Evolutionary conservation across 2,797 vertebrate genomes (phyloP).

Genomic region (Rhynchotus rufescens): DNA sequence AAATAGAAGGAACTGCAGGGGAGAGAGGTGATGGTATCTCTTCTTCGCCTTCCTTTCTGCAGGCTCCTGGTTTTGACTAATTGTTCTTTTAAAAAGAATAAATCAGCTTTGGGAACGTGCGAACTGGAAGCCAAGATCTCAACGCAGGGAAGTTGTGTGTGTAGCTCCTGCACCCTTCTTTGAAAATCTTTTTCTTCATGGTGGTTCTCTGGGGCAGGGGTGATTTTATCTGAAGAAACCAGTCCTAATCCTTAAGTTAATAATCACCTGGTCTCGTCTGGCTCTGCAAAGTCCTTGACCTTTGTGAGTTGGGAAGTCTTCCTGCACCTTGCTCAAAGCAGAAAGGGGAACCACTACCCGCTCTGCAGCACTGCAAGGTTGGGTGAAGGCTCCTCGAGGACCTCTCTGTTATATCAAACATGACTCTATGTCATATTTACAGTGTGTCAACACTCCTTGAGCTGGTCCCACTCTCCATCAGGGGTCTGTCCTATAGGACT

Average conservation of each 20-base stretch:
- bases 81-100: slow-evolving; percentile 56
- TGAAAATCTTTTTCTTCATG: slow-evolving; percentile 60
- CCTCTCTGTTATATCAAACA: neutral
- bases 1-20: slow-evolving; percentile 33
- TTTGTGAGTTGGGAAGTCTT: slow-evolving; percentile 2
- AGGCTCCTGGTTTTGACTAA: slow-evolving; percentile 52
- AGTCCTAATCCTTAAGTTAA: slow-evolving; percentile 51
- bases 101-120: slow-evolving; percentile 63
- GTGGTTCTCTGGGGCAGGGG: slow-evolving; percentile 50
- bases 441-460: accelerated
- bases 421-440: neutral
- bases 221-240: slow-evolving; percentile 60
- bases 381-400: neutral
- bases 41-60: slow-evolving; percentile 36
- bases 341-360: neutral
- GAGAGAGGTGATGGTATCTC: slow-evolving; percentile 58
- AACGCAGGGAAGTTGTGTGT: slow-evolving; percentile 43
- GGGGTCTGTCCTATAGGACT: neutral
- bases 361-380: neutral
- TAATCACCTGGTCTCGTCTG: slow-evolving; percentile 41
- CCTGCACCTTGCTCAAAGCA: neutral
- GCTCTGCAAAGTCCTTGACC: slow-evolving; percentile 45
- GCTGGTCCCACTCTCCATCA: neutral
- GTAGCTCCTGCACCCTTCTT: slow-evolving; percentile 20
- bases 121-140: slow-evolving; percentile 53